phyloP scores from a whole-genome alignment of 2,113 vertebrate genomes.

The Oreochromis spilurus region DNA sequence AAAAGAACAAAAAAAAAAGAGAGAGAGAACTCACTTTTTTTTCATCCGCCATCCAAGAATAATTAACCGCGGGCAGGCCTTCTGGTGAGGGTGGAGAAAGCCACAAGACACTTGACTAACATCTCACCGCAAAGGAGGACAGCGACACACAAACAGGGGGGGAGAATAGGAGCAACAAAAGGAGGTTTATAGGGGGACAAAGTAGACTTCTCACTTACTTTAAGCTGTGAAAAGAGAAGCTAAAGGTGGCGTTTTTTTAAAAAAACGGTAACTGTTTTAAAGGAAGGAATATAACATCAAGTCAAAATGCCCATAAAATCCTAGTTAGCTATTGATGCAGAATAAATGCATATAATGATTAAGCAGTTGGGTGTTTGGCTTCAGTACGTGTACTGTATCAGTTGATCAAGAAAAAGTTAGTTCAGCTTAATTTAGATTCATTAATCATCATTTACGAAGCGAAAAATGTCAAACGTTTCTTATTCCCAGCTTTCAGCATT shows the following conservation, averaged over 20 bases:
- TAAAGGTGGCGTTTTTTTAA: not conserved
- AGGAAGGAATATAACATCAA: not conserved
- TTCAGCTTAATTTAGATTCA: not conserved
- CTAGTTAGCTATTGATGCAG: not conserved
- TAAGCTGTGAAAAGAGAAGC: not conserved
- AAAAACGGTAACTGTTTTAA: not conserved
- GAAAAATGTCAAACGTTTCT: not conserved
- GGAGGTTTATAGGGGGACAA: not conserved
- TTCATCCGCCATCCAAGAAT: conserved; percentile 65
- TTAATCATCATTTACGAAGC: not conserved
- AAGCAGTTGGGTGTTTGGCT: not conserved
- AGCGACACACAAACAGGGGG: conserved; percentile 12
- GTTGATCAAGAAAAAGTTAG: not conserved
- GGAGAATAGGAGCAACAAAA: not conserved
- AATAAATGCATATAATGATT: not conserved
- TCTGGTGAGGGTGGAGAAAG: conserved; percentile 58
- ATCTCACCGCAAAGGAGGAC: conserved; percentile 35
- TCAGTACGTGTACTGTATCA: not conserved
- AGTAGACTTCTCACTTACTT: not conserved
- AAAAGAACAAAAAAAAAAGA: conserved; percentile 22
- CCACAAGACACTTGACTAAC: conserved; percentile 57
- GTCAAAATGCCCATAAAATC: not conserved
- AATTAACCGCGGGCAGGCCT: conserved; percentile 63
- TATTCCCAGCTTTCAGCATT: not conserved
- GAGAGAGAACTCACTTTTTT: not conserved